These are phyloP conservation scores for Platalea minor DNA, from an alignment of 2,797 vertebrate genomes.

Conservation along the genomic window DNA sequence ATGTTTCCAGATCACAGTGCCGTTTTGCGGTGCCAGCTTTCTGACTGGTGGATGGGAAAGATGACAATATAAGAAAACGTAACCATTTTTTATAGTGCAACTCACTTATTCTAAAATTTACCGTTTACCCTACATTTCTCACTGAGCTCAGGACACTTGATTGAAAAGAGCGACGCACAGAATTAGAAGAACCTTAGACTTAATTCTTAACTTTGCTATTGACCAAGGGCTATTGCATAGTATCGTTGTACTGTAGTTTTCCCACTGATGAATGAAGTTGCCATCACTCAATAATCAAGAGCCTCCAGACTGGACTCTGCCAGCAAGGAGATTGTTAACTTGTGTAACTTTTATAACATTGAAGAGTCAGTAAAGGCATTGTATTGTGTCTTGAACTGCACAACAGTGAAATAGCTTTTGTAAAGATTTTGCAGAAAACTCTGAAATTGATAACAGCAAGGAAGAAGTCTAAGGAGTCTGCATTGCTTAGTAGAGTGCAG, in stretches of 20 bases:
- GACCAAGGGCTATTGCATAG: not conserved
- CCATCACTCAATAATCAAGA: not conserved
- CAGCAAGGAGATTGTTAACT: not conserved
- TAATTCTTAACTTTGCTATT: not conserved
- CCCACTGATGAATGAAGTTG: not conserved
- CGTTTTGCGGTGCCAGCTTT: not conserved
- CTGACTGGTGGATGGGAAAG: not conserved
- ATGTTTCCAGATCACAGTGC: not conserved
- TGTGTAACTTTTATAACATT: not conserved
- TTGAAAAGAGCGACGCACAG: not conserved
- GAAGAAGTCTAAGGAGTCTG: not conserved
- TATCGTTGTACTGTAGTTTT: not conserved
- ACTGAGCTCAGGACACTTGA: not conserved
- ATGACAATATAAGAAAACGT: not conserved
- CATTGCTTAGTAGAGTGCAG: not conserved
- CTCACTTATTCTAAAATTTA: not conserved
- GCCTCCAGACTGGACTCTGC: not conserved
- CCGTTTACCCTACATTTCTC: not conserved
- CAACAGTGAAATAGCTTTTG: not conserved
- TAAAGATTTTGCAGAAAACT: not conserved
- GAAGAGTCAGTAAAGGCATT: not conserved
- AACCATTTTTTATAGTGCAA: not conserved
- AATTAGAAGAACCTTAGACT: not conserved
- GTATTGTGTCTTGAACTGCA: not conserved
- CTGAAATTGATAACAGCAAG: not conserved